Percentiles rank a stretch among this genome's conserved stretches.
Conservation (phyloP, 2,888 invertebrate species). For the Cephus sareptanus region DNA sequence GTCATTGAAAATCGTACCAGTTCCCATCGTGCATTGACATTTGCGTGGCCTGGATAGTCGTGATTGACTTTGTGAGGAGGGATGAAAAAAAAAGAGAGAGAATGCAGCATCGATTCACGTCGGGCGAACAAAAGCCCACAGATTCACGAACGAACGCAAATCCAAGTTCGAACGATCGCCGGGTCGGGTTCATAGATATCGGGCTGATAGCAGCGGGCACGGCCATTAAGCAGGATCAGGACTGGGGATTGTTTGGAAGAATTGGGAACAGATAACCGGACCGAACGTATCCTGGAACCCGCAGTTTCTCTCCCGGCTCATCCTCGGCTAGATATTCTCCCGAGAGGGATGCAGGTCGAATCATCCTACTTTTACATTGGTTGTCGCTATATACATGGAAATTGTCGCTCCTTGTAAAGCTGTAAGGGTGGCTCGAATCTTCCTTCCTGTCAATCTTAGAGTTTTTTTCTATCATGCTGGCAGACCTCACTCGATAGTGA, state of each 20-base stretch:
- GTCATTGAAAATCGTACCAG: neutral
- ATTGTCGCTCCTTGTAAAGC: neutral
- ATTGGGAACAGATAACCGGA: slow-evolving; percentile 47
- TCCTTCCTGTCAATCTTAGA: neutral
- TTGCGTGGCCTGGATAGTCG: neutral
- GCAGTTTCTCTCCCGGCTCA: slow-evolving; percentile 20
- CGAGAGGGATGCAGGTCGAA: neutral
- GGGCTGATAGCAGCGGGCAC: slow-evolving; percentile 37
- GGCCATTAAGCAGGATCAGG: slow-evolving; percentile 49
- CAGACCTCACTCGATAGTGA: neutral
- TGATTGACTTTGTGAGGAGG: neutral
- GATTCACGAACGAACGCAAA: slow-evolving; percentile 48
- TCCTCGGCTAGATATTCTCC: neutral
- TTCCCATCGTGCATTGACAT: neutral
- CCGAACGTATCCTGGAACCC: slow-evolving; percentile 26
- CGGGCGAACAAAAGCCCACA: slow-evolving; percentile 43
- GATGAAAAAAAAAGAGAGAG: slow-evolving; percentile 7
- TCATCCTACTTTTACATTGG: neutral
- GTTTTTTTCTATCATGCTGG: neutral
- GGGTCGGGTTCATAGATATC: slow-evolving; percentile 31
- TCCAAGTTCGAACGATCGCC: slow-evolving; percentile 44
- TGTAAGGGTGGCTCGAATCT: neutral
- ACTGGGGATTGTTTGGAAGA: slow-evolving; percentile 45
- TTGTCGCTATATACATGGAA: neutral
- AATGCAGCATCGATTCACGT: slow-evolving; percentile 14